phyloP scores from a whole-genome alignment of 1,140 invertebrate genomes.

The Parapsyche elsis region DNA sequence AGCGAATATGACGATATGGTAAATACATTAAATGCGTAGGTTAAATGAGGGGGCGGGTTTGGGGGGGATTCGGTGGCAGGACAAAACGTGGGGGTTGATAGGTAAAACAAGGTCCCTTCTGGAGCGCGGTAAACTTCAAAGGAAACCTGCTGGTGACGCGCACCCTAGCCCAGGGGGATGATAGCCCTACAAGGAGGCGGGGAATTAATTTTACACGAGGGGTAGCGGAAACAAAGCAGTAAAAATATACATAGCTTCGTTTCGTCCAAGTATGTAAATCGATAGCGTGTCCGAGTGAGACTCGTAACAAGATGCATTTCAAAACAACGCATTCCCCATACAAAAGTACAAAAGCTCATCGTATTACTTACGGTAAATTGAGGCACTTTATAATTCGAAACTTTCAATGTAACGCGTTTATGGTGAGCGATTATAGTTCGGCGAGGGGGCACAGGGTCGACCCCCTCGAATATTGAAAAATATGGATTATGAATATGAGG shows the following conservation, averaged over 20 bases:
- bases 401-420: too few relatives aligned
- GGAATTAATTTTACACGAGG: slow-evolving; percentile 48
- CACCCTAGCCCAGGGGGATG: slow-evolving; percentile 40
- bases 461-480: slow-evolving; percentile 46
- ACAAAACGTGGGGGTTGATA: slow-evolving; percentile 20
- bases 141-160: slow-evolving; percentile 53
- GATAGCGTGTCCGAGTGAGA: background rate
- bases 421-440: background rate
- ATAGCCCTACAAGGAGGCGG: slow-evolving; percentile 32
- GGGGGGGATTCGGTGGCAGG: background rate
- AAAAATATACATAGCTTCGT: slow-evolving; percentile 20
- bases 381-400: too few relatives aligned
- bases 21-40: background rate
- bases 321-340: too few relatives aligned
- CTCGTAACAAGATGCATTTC: too few relatives aligned
- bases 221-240: slow-evolving; percentile 40
- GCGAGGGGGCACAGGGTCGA: background rate
- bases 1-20: slow-evolving; percentile 7
- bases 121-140: slow-evolving; percentile 51
- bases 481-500: slow-evolving; percentile 47
- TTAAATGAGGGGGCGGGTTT: background rate
- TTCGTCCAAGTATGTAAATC: slow-evolving; percentile 19
- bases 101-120: slow-evolving; percentile 38
- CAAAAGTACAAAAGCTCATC: too few relatives aligned
- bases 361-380: too few relatives aligned